Base-by-base conservation (phyloP, 2,888 invertebrate genomes). In the Synergus umbraculus region DNA sequence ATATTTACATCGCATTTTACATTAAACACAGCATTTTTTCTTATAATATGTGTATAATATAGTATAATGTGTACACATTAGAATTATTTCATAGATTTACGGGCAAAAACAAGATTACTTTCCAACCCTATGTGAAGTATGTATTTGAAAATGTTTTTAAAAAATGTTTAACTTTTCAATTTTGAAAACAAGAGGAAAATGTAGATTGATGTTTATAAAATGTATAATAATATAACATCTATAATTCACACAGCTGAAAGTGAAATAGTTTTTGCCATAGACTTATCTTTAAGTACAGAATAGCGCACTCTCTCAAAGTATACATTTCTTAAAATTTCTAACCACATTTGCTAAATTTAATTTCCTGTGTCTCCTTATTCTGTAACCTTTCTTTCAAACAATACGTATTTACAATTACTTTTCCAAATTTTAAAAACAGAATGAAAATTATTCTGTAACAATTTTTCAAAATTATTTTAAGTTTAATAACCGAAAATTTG, bases 1-100 rank as follows among this genome's bases (percentile, higher is more conserved):
- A 76, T 66, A 78, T 41, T 73, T 76, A 69, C 64, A 49, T 73
- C 49, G 49, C 49, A 64, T 43, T 78, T 54, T 78, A 73, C 49
- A 63, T 46, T 43, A 29, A 78, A 44, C 76, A 49, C 63, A 80
- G 66, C 18, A 76, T 60, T 29, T 44, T 76, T 0, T 15, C 49
- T 78, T 76, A 65, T 64, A 41, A 54, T 69, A 29, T 29, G 4
- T 63, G 22, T 63, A 63, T 22, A 8, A 63, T 4, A 63, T 63
- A 29, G 4, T 22, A 13, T 37, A 37, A 37, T 37, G 37, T 63
- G 22, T 63, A 63, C 60, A 63, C 60, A 22, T 29, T 13, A 63
- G 12, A 10, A 12, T 63, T 63, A 29, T 29, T 22, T 22, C 22
- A 18, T 29, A 29, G 37, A 22, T 22, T 63, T 12, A 13, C 4